These are phyloP conservation scores for Manis crassicaudata DNA, from an alignment of 2,797 vertebrate species.

Conservation along the genomic window DNA sequence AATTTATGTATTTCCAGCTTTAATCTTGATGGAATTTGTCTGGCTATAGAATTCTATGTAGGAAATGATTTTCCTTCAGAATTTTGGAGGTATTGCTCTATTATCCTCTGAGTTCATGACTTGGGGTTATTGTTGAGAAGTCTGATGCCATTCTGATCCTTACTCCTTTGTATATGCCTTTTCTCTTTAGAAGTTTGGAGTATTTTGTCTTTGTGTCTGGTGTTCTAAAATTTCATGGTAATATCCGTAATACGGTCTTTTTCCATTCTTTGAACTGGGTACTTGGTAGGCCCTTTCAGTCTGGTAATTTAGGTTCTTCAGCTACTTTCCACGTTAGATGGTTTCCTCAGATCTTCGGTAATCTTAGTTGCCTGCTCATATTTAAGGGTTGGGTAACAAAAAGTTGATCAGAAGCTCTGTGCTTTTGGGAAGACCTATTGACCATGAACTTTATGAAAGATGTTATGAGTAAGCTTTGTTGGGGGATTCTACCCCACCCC, in stretches of 20 bases:
- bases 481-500: background rate
- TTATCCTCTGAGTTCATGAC: background rate
- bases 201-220: background rate
- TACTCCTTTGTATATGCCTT: background rate
- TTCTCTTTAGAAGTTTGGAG: background rate
- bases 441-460: background rate
- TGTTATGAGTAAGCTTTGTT: background rate
- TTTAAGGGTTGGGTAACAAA: background rate
- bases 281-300: background rate
- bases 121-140: background rate
- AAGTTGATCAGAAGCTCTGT: background rate
- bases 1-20: background rate
- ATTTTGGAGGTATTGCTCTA: background rate
- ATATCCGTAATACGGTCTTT: background rate
- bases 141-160: background rate
- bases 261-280: background rate
- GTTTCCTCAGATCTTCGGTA: background rate
- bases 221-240: background rate
- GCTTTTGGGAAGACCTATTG: background rate
- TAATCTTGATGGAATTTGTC: background rate
- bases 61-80: slow-evolving; percentile 1
- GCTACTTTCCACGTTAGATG: background rate
- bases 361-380: background rate
- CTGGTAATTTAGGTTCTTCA: background rate
- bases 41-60: background rate